Base-by-base conservation (phyloP, 2,888 invertebrate species). In the Cheiracanthium punctorium region DNA sequence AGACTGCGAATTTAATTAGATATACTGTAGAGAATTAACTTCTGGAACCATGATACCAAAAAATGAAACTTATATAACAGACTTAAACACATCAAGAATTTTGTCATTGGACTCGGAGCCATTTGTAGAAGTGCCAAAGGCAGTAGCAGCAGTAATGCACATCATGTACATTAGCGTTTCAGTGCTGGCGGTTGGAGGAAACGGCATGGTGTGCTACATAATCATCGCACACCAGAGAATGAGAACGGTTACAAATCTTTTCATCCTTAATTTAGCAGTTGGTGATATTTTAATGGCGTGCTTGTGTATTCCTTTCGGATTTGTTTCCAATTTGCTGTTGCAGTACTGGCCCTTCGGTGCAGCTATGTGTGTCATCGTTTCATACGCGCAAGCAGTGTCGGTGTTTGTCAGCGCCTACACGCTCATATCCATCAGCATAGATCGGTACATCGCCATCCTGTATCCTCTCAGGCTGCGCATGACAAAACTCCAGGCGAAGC, bases 201-300 rank as follows among this genome's bases (percentile, higher is more conserved):
- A 93, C 92, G 89, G 92, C 91, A 76, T 94, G 71, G 96, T 98
- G 29, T 96, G 96, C 91, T 97, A 96, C 91, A 95, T 97, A 30
- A 96, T 98, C 0, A 93, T 95, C 89, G 94, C 95, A 2, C 95
- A 95, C 17, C 95, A 96, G 0, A 94, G 96, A 52, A 97, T 97
- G 97, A 94, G 96, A 90, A 97, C 97, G 0, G 96, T 97, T 1
- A 97, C 97, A 64, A 98, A 98, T 92, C 96, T 94, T 92, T 97
- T 97, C 91, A 96, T 98, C 90, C 95, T 96, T 91, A 93, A 93
- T 90, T 93, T 98, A 89, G 97, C 97, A 0, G 93, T 97, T 52
- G 96, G 97, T 58, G 98, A 98, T 91, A 95, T 98, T 87, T 92
- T 97, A 81, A 97, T 98, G 95, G 96, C 97, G 0, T 91, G 96